These are phyloP conservation scores for Athalia circularis DNA, from an alignment of 2,888 invertebrate genomes.

Conservation along the genomic window DNA sequence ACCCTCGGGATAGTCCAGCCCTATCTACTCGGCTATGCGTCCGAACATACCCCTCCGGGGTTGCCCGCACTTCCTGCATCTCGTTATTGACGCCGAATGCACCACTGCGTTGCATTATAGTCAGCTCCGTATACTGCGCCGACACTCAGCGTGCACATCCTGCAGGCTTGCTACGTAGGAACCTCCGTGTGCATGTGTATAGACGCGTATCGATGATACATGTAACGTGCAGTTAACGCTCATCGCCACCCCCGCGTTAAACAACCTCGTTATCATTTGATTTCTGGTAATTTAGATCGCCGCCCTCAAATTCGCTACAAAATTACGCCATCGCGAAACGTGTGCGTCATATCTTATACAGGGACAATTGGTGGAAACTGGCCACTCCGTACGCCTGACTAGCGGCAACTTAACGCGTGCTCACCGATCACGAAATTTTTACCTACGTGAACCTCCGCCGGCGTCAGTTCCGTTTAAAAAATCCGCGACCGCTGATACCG, in stretches of 20 bases:
- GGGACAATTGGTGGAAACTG: too few relatives aligned
- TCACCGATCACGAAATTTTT: too few relatives aligned
- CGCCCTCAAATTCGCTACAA: neutral
- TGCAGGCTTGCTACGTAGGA: neutral
- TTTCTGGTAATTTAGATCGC: slow-evolving; percentile 65
- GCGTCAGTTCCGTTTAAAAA: too few relatives aligned
- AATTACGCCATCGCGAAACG: too few relatives aligned
- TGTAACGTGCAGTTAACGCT: slow-evolving; percentile 2
- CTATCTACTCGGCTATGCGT: slow-evolving; percentile 52
- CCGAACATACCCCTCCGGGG: slow-evolving; percentile 52
- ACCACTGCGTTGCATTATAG: slow-evolving; percentile 70
- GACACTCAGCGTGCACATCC: slow-evolving; percentile 3
- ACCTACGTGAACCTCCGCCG: too few relatives aligned
- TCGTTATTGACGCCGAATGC: slow-evolving; percentile 71
- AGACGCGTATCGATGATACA: slow-evolving; percentile 1
- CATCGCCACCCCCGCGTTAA: slow-evolving; percentile 51
- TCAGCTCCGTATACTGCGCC: slow-evolving; percentile 49
- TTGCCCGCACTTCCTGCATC: slow-evolving; percentile 71
- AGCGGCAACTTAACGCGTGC: too few relatives aligned
- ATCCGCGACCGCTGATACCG: too few relatives aligned
- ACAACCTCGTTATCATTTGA: slow-evolving; percentile 72
- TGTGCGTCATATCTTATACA: too few relatives aligned
- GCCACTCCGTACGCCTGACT: too few relatives aligned
- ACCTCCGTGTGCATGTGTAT: neutral
- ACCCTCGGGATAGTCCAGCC: slow-evolving; percentile 56